phyloP scores from a whole-genome alignment of 2,113 vertebrate species.

The Mastomys natalensis region DNA sequence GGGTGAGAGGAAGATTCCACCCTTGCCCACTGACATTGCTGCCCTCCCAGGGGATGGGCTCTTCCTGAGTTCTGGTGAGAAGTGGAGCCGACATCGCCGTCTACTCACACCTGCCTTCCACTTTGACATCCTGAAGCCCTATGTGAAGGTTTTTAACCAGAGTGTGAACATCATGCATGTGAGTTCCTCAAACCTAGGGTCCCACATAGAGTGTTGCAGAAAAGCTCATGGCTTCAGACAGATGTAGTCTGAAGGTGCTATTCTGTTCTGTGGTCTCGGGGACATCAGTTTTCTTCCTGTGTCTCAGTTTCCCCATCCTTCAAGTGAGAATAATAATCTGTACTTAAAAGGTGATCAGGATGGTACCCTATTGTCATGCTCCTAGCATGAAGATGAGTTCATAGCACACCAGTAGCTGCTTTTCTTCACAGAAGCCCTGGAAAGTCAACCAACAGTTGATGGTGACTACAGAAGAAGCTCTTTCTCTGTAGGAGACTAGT shows the following conservation, averaged over 20 bases:
- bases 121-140: slow-evolving; percentile 90
- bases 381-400: background rate
- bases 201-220: background rate
- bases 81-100: slow-evolving; percentile 88
- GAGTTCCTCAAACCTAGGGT: slow-evolving; percentile 66
- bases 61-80: slow-evolving; percentile 88
- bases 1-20: background rate
- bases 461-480: too few relatives aligned
- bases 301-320: background rate
- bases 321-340: background rate
- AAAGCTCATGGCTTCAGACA: background rate
- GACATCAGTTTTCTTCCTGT: background rate
- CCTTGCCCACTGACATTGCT: background rate
- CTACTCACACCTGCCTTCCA: slow-evolving; percentile 93
- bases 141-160: slow-evolving; percentile 88
- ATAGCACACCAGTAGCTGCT: background rate
- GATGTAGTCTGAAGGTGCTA: background rate
- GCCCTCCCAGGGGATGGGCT: slow-evolving; percentile 82
- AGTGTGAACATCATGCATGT: slow-evolving; percentile 90
- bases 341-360: background rate
- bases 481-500: too few relatives aligned
- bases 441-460: background rate
- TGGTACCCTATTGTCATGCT: background rate
- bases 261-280: background rate
- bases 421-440: background rate